Percentiles rank a stretch among this genome's conserved stretches.
phyloP scores from a whole-genome alignment of 1,140 invertebrate genomes.

The Octopus bimaculoides region DNA sequence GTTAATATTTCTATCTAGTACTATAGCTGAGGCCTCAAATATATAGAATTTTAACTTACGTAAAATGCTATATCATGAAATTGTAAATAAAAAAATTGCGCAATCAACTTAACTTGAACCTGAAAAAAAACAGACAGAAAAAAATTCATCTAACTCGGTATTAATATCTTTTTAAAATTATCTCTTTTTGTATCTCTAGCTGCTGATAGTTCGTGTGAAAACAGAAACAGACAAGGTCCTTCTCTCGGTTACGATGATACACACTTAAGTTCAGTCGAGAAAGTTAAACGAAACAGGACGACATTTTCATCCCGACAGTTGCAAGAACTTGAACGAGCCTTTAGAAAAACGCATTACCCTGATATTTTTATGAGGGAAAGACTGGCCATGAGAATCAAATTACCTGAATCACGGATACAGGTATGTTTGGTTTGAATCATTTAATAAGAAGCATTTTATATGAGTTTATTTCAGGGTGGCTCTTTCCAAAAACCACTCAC shows the following conservation, averaged over 20 bases:
- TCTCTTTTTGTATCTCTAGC: neutral
- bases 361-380: conserved; percentile 53
- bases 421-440: conserved; percentile 22
- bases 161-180: neutral
- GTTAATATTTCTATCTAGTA: too few species aligned
- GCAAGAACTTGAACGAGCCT: conserved; percentile 50
- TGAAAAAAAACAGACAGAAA: too few species aligned
- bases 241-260: neutral
- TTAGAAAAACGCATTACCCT: conserved; percentile 54
- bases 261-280: conserved; percentile 10
- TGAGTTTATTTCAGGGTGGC: too few species aligned
- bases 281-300: conserved; percentile 47
- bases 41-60: too few species aligned
- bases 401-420: conserved; percentile 53
- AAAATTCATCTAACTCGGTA: neutral
- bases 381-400: conserved; percentile 42
- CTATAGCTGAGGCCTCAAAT: too few species aligned
- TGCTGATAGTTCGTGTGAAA: neutral
- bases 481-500: too few species aligned
- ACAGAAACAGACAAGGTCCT: neutral
- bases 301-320: conserved; percentile 53
- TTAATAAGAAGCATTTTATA: too few species aligned
- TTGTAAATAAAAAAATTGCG: too few species aligned
- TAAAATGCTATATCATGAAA: too few species aligned
- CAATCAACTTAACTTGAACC: too few species aligned